A percentile compares a stretch with the other conserved stretches of the same genome.
Conservation (phyloP, 2,797 vertebrate species). For the Chelmon rostratus region DNA sequence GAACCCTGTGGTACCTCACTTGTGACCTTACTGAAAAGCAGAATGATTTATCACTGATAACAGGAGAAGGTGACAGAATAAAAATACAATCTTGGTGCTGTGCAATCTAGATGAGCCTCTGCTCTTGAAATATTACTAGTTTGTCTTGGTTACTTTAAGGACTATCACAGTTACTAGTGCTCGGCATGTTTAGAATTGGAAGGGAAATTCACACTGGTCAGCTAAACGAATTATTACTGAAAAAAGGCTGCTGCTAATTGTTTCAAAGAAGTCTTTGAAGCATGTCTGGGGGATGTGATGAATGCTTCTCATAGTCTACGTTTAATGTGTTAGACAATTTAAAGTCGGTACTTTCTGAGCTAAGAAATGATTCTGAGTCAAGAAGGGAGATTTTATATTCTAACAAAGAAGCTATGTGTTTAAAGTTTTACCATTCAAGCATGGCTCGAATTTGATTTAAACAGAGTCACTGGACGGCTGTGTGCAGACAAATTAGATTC, state of each 20-base stretch:
- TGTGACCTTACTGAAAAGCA: not conserved
- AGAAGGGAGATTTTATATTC: not conserved
- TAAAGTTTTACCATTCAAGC: slow-evolving; percentile 52
- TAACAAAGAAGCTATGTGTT: slow-evolving; percentile 49
- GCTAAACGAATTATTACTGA: slow-evolving; percentile 6
- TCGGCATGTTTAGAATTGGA: slow-evolving; percentile 11
- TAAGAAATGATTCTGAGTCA: slow-evolving; percentile 1
- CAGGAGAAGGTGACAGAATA: not conserved
- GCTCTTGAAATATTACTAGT: not conserved
- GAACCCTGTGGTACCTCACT: not conserved
- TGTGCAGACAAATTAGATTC: slow-evolving; percentile 62
- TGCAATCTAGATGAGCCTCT: not conserved
- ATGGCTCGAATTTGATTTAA: slow-evolving; percentile 55
- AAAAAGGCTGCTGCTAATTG: not conserved
- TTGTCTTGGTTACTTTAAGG: not conserved
- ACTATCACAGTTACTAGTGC: not conserved
- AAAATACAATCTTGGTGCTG: not conserved
- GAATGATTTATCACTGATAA: no score
- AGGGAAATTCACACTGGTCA: not conserved
- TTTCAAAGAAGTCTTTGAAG: slow-evolving; percentile 26
- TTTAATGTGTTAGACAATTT: slow-evolving; percentile 12
- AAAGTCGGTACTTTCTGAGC: slow-evolving; percentile 17
- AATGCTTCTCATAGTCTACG: not conserved
- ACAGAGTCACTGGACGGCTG: slow-evolving; percentile 31
- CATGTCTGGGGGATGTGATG: not conserved